phyloP scores from a whole-genome alignment of 2,113 vertebrate species.

The Pseudois nayaur region DNA sequence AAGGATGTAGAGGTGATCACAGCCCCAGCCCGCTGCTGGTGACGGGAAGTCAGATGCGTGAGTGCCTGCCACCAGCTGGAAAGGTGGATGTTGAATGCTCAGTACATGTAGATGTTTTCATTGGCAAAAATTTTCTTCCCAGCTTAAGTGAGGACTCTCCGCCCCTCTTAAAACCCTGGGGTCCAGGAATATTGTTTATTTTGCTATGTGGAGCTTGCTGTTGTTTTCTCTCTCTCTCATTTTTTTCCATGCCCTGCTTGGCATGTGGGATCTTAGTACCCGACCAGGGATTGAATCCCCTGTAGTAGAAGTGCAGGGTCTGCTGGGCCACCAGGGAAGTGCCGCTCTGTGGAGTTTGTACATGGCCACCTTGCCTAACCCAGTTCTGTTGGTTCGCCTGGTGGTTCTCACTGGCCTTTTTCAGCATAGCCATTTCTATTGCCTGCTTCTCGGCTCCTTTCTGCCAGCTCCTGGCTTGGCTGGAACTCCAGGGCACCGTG shows the following conservation, averaged over 20 bases:
- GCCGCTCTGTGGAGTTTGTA: background rate
- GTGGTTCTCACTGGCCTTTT: background rate
- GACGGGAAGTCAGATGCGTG: background rate
- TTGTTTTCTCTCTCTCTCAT: background rate
- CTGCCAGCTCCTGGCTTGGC: background rate
- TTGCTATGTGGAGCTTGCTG: background rate
- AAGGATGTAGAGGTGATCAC: background rate
- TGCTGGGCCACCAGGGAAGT: background rate
- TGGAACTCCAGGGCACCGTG: background rate
- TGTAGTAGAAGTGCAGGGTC: background rate
- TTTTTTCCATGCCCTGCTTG: background rate
- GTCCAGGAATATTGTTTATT: background rate
- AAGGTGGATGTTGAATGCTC: background rate
- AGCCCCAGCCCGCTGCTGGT: background rate
- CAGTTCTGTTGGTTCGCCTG: background rate
- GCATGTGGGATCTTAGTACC: background rate
- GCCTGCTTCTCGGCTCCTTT: background rate
- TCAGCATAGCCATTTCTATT: fast-evolving
- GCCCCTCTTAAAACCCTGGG: background rate
- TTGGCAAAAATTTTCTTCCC: background rate
- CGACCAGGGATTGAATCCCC: background rate
- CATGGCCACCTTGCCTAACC: background rate
- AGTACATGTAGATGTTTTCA: background rate
- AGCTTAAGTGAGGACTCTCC: background rate
- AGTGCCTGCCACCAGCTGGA: too few species aligned